These are phyloP conservation scores for Ceratosolen fusciceps DNA, from an alignment of 1,140 invertebrate genomes.

Conservation along the genomic window DNA sequence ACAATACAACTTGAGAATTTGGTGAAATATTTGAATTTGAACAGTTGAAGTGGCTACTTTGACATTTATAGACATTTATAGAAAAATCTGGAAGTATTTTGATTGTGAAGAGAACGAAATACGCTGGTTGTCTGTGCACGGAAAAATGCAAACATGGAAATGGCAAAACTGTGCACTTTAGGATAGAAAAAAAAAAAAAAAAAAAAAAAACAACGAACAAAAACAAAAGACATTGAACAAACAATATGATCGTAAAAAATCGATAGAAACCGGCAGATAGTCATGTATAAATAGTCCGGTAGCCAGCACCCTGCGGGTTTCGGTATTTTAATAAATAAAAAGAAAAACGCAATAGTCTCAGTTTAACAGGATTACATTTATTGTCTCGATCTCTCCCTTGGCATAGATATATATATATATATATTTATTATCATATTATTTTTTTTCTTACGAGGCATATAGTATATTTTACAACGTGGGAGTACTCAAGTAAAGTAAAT, in stretches of 20 bases:
- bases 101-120: slow-evolving; percentile 4
- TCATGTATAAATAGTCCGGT: slow-evolving; percentile 63
- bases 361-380: slow-evolving; percentile 73
- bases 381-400: slow-evolving; percentile 69
- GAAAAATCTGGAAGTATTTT: neutral
- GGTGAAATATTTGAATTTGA: neutral
- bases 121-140: slow-evolving; percentile 34
- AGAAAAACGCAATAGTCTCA: slow-evolving; percentile 70
- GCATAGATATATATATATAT: slow-evolving; percentile 64
- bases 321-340: slow-evolving; percentile 65
- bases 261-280: slow-evolving; percentile 48
- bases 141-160: slow-evolving; percentile 39
- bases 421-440: too few species aligned
- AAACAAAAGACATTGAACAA: neutral
- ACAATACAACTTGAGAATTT: neutral
- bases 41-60: neutral
- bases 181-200: slow-evolving; percentile 20
- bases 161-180: neutral
- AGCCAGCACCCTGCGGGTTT: slow-evolving; percentile 69
- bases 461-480: slow-evolving; percentile 65
- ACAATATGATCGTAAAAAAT: slow-evolving; percentile 25
- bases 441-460: slow-evolving; percentile 56
- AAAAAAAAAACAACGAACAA: neutral
- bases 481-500: slow-evolving; percentile 56
- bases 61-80: neutral